phyloP scores from a whole-genome alignment of 2,113 vertebrate genomes.

The Oenanthe oenanthe region DNA sequence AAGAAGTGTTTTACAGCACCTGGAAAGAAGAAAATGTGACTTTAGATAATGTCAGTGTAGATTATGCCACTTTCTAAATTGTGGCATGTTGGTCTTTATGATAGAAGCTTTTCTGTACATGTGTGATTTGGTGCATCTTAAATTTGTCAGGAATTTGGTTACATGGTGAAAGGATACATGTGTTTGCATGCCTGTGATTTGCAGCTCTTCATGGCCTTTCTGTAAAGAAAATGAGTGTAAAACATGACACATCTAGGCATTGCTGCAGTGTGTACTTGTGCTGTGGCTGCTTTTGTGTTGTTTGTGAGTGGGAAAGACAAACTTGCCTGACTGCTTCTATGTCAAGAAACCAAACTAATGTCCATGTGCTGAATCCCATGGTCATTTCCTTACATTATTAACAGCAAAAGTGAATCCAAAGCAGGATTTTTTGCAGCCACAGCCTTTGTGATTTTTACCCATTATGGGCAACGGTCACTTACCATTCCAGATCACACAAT shows the following conservation, averaged over 20 bases:
- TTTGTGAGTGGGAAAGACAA: not conserved
- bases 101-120: not conserved
- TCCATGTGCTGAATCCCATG: rapidly evolving
- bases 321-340: not conserved
- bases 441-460: not conserved
- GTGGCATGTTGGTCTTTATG: not conserved
- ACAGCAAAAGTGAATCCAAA: not conserved
- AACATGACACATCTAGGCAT: not conserved
- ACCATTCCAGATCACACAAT: not conserved
- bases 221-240: not conserved
- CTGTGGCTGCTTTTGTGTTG: not conserved
- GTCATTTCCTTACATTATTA: not conserved
- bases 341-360: not conserved
- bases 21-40: not conserved
- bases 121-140: not conserved
- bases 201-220: not conserved
- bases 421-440: not conserved
- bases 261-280: not conserved
- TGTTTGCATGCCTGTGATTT: not conserved
- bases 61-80: not conserved
- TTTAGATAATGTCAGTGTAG: not conserved
- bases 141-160: not conserved
- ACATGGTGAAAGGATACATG: not conserved
- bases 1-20: not conserved
- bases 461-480: not conserved